Evolutionary conservation across 2,113 vertebrate species (phyloP), one percentile per base, ranked within the genome.

Genomic region (Cavia porcellus): DNA sequence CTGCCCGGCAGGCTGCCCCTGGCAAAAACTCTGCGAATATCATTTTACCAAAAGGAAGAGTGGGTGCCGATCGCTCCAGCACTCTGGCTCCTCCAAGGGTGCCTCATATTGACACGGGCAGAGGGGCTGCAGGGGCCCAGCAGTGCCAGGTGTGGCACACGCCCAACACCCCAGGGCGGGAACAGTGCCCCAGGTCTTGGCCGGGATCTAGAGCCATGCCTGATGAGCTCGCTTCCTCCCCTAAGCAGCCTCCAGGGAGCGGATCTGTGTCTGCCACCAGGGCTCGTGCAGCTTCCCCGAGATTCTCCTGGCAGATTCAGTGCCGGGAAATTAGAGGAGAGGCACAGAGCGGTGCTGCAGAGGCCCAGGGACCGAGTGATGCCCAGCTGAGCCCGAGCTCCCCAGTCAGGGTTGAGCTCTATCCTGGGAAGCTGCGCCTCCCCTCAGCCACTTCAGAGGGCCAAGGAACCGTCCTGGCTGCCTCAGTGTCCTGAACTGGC

Each of bases 221-320:
- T 62, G 11, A 19, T 35, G 85, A 66, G 55, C 86, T 82, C 86
- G 72, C 59, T 64, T 82, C 85, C 75, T 79, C 82, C 89, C 96
- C 74, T 83, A 81, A 93, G 64, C 80, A 12, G 1, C 1, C 62
- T n/a, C 59, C 25, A 68, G 42, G 95, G 35, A 77, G 89, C 66
- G 90, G 70, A 95, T 92, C 88, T 95, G 35, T 62, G 94, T 62
- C 64, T 77, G 86, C 66, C 45, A 59, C 72, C 38, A 0, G 20
- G 17, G 45, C 61, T 15, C 87, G 98, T 95, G 96, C 42, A 94
- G 91, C 84, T 90, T 61, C 22, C 94, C 96, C 79, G 92, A 97
- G 90, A 97, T 97, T 86, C 96, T 91, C 86, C 52, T 89, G 96
- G 83, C 95, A 97, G 97, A 85, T 83, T 98, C 92, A 62, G 92